These are phyloP conservation scores for Riparia riparia DNA, from an alignment of 2,113 vertebrate genomes.

Conservation along the genomic window DNA sequence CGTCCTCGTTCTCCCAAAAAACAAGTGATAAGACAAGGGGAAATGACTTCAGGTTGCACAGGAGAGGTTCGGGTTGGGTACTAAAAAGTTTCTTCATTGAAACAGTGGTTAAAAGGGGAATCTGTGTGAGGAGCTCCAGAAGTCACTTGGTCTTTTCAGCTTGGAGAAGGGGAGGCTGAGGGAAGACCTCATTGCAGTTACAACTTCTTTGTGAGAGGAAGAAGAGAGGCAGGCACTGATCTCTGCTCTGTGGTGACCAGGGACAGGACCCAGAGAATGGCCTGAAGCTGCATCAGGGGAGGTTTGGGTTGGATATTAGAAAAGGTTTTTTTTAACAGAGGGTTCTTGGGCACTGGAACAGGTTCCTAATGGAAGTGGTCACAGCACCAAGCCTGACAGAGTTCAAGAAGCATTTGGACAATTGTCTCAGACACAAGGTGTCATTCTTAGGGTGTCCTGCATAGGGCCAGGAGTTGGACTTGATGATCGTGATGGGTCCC, in stretches of 20 bases:
- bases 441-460: not conserved
- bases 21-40: not conserved
- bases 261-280: too few relatives aligned
- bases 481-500: too few relatives aligned
- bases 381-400: not conserved
- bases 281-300: not conserved
- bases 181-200: not conserved
- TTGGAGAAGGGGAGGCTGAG: not conserved
- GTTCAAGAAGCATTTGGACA: not conserved
- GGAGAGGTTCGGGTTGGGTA: not conserved
- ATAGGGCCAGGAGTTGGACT: rapidly evolving
- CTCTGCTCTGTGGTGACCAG: not conserved
- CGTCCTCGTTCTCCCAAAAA: not conserved
- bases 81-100: not conserved
- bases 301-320: not conserved
- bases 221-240: not conserved
- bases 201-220: not conserved
- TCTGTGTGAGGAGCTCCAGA: not conserved
- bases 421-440: rapidly evolving
- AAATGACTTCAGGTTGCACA: not conserved
- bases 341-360: rapidly evolving
- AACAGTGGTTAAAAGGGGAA: not conserved
- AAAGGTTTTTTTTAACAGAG: not conserved
- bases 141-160: not conserved
- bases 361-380: not conserved